Evolutionary conservation across 2,888 invertebrate species (phyloP).

Genomic region (Caenorhabditis sulstoni): DNA sequence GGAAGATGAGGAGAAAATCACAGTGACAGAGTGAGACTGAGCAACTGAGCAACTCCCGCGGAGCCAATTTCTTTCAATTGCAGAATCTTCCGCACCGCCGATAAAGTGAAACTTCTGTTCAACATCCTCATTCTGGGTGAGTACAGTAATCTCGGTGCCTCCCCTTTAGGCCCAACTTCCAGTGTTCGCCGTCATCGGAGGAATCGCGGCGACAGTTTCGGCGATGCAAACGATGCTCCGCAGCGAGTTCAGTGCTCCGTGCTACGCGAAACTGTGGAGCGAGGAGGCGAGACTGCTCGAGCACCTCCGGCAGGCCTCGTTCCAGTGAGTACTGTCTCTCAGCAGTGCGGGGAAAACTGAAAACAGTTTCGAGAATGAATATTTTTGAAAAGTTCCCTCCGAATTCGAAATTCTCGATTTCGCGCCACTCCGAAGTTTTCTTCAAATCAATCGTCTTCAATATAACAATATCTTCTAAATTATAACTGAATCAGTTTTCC

Average conservation of each 20-base stretch:
- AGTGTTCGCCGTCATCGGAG: conserved; percentile 69
- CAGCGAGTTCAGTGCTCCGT: conserved; percentile 73
- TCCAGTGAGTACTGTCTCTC: conserved; percentile 25
- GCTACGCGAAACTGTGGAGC: conserved; percentile 62
- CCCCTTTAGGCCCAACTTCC: no score
- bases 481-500: no score
- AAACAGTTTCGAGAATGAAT: no score
- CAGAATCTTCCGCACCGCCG: conserved; percentile 66
- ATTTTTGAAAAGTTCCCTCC: no score
- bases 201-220: conserved; percentile 68
- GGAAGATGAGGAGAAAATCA: conserved; percentile 52
- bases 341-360: no score
- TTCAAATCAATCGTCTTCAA: background rate
- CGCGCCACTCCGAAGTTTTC: no score
- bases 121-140: conserved; percentile 68
- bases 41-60: no score
- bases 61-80: conserved; percentile 19
- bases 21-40: conserved; percentile 71
- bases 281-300: conserved; percentile 22
- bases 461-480: conserved; percentile 10
- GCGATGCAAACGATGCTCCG: conserved; percentile 68
- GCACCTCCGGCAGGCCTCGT: conserved; percentile 13
- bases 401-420: no score
- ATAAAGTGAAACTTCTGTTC: conserved; percentile 54
- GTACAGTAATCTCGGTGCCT: no score